Evolutionary conservation across 2,113 vertebrate species (phyloP).

Genomic region (Pelodiscus sinensis): DNA sequence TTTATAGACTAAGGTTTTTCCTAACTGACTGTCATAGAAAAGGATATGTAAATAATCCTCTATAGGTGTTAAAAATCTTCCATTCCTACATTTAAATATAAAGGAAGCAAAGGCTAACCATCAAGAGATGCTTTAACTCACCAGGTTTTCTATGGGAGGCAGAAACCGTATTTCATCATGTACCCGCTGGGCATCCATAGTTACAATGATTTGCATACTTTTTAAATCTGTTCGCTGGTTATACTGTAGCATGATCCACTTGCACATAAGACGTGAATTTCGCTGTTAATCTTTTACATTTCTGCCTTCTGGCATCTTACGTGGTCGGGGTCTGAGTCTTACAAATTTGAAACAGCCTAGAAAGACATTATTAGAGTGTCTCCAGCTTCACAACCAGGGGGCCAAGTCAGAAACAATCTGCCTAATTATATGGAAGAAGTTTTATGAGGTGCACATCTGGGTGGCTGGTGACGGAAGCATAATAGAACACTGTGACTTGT

Average conservation of each 20-base stretch:
- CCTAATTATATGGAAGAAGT: fast-evolving
- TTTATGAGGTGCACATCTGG: background rate
- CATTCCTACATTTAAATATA: background rate
- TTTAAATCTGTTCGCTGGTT: background rate
- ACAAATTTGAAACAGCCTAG: background rate
- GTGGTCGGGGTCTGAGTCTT: fast-evolving
- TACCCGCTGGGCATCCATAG: background rate
- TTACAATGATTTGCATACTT: fast-evolving
- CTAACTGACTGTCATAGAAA: background rate
- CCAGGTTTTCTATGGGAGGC: background rate
- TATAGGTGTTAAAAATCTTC: background rate
- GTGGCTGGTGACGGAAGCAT: fast-evolving
- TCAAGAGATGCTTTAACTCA: background rate
- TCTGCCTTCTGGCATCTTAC: background rate
- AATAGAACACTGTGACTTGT: fast-evolving
- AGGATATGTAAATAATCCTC: background rate
- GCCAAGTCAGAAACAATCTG: background rate
- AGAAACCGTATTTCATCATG: background rate
- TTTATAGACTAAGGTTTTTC: background rate
- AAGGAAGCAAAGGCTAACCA: background rate
- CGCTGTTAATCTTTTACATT: background rate
- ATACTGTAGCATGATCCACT: fast-evolving
- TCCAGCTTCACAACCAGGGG: fast-evolving
- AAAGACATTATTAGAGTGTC: fast-evolving
- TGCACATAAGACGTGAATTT: fast-evolving